A percentile compares a stretch with the other conserved stretches of the same genome.
These are phyloP conservation scores for Microctonus hyperodae DNA, from an alignment of 2,888 invertebrate genomes.

Conservation along the genomic window DNA sequence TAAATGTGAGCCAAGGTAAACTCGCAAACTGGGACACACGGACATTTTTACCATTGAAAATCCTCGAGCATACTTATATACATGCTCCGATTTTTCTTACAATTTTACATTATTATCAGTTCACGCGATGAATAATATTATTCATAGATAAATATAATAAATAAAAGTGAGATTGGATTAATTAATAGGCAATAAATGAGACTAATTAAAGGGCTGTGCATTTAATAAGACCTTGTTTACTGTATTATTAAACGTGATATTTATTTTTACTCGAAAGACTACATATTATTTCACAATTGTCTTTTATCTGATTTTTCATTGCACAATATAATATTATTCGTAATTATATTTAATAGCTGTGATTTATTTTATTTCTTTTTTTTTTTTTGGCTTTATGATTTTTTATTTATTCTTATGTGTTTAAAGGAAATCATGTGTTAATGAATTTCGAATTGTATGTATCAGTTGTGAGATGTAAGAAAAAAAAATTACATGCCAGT, in stretches of 20 bases:
- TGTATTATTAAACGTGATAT: neutral
- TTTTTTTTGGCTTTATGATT: neutral
- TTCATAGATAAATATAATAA: slow-evolving; percentile 2
- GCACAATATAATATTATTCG: neutral
- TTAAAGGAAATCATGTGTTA: neutral
- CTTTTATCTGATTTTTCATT: neutral
- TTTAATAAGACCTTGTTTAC: neutral
- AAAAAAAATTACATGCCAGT: neutral
- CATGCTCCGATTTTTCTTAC: slow-evolving; percentile 17
- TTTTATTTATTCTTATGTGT: neutral
- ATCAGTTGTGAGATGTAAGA: neutral
- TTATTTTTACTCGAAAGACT: neutral
- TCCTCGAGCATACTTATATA: slow-evolving; percentile 14
- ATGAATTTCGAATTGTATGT: neutral
- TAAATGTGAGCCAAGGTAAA: slow-evolving; percentile 41
- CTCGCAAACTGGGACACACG: slow-evolving; percentile 31
- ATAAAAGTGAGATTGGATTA: slow-evolving; percentile 12
- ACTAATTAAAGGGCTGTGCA: neutral
- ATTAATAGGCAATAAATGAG: neutral
- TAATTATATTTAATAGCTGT: neutral
- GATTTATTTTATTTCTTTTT: neutral
- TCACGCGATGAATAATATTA: slow-evolving; percentile 5
- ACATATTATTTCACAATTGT: slow-evolving; percentile 22
- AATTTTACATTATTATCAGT: slow-evolving; percentile 12
- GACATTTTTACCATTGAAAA: slow-evolving; percentile 21